Percentiles rank a stretch among this genome's conserved stretches.
Conservation (phyloP, 2,113 vertebrate species). For the Macaca mulatta region DNA sequence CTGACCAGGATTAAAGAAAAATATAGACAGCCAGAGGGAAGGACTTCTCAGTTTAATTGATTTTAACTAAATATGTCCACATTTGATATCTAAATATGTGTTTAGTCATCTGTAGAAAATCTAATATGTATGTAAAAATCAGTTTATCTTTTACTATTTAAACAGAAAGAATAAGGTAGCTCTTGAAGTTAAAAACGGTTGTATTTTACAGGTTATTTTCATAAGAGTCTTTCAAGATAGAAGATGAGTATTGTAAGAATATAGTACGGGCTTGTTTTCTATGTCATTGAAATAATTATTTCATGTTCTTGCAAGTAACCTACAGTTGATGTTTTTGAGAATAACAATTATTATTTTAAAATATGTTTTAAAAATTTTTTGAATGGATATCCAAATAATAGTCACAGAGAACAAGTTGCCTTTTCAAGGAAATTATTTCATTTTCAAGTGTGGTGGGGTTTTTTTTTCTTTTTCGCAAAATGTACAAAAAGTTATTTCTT, state of each 20-base stretch:
- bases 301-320: slow-evolving; percentile 21
- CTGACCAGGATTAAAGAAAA: slow-evolving; percentile 84
- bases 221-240: slow-evolving; percentile 51
- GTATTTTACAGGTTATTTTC: slow-evolving; percentile 69
- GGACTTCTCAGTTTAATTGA: slow-evolving; percentile 82
- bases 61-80: slow-evolving; percentile 83
- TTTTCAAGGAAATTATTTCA: slow-evolving; percentile 43
- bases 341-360: slow-evolving; percentile 45
- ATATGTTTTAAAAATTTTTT: slow-evolving; percentile 22
- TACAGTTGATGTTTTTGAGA: slow-evolving; percentile 65
- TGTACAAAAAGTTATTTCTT: slow-evolving; percentile 27
- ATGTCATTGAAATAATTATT: slow-evolving; percentile 49
- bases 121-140: slow-evolving; percentile 68
- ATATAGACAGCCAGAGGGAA: slow-evolving; percentile 81
- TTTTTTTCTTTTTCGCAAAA: background rate
- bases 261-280: slow-evolving; percentile 59
- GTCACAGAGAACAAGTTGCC: background rate
- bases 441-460: slow-evolving; percentile 29
- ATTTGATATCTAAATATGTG: slow-evolving; percentile 83
- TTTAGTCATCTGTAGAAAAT: slow-evolving; percentile 73
- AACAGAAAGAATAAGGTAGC: slow-evolving; percentile 67
- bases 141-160: slow-evolving; percentile 56
- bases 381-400: background rate
- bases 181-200: slow-evolving; percentile 65
- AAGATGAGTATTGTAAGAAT: slow-evolving; percentile 41